Percentiles rank a stretch among this genome's conserved stretches.
Evolutionary conservation across 2,797 vertebrate genomes (phyloP).

Genomic region (Garrulus glandarius): DNA sequence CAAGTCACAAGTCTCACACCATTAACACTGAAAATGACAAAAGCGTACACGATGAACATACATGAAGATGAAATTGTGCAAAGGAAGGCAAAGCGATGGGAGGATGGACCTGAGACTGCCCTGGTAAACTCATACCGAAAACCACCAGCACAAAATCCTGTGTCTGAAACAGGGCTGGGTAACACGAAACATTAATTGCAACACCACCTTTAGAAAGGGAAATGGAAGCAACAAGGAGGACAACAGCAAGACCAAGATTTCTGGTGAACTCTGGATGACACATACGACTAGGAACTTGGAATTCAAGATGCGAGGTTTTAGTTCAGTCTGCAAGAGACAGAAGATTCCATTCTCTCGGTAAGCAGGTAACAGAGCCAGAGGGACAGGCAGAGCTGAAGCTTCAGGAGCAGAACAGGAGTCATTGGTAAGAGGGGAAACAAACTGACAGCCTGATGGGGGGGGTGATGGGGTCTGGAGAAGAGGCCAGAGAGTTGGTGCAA

Average conservation of each 20-base stretch:
- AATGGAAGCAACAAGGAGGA: background rate
- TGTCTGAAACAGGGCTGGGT: background rate
- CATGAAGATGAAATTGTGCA: background rate
- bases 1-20: background rate
- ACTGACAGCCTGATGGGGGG: background rate
- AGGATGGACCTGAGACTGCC: background rate
- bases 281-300: background rate
- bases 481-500: background rate
- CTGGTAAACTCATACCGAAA: background rate
- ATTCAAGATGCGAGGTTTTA: background rate
- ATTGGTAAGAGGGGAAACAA: background rate
- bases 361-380: background rate
- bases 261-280: background rate
- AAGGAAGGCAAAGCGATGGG: background rate
- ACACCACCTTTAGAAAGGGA: background rate
- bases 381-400: background rate
- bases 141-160: background rate
- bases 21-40: background rate
- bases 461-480: background rate
- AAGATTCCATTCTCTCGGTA: background rate
- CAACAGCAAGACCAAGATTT: background rate
- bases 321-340: background rate
- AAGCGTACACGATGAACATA: rapidly evolving
- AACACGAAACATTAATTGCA: background rate
- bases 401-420: background rate